Conservation (phyloP, 2,113 vertebrate genomes). For the Oreocharis arfaki region DNA sequence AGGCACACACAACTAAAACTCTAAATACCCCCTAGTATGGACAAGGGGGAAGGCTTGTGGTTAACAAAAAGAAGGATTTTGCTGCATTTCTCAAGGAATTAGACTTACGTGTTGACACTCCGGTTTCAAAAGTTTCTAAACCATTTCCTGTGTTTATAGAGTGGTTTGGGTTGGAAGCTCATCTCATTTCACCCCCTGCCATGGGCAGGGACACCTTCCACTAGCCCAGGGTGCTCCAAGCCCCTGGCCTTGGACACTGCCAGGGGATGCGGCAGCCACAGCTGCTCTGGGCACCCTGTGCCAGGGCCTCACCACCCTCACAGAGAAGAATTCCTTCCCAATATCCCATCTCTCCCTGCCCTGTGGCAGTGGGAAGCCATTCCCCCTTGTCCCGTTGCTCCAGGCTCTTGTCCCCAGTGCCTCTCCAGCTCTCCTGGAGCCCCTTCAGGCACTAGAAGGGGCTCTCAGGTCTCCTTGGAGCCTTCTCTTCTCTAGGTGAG, state of each 20-base stretch:
- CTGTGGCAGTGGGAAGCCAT: neutral
- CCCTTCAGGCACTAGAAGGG: neutral
- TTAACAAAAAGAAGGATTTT: neutral
- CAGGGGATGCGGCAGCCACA: neutral
- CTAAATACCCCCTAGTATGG: neutral
- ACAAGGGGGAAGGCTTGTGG: neutral
- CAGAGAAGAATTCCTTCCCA: neutral
- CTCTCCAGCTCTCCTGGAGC: neutral
- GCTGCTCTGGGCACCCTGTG: neutral
- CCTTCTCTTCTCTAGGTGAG: neutral
- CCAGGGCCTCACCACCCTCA: neutral
- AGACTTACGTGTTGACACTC: neutral
- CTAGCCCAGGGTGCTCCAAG: accelerated
- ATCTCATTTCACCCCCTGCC: neutral
- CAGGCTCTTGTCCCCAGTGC: accelerated
- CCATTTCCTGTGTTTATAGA: neutral
- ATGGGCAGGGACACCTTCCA: neutral
- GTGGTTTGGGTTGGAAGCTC: neutral
- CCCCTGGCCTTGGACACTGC: too few relatives aligned
- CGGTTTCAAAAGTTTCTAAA: neutral
- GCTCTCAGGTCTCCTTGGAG: accelerated
- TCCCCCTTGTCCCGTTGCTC: neutral
- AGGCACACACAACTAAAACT: neutral
- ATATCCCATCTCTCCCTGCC: neutral
- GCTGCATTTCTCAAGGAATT: neutral